Evolutionary conservation across 2,113 vertebrate genomes (phyloP).

Genomic region (Penelope pileata): DNA sequence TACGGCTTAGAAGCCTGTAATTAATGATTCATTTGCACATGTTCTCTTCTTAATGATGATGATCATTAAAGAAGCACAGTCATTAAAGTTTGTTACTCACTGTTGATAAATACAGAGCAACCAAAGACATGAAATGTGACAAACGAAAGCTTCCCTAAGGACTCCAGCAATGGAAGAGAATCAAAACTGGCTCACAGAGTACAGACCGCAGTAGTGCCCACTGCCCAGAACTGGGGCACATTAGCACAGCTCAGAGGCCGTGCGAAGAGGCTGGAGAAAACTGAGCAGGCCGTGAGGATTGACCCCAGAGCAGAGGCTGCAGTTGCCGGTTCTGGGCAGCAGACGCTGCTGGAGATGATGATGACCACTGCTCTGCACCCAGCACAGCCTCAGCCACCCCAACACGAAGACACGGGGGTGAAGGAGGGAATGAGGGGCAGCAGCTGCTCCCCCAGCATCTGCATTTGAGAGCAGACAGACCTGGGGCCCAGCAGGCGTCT

Average conservation of each 20-base stretch:
- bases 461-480: rapidly evolving
- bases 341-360: rapidly evolving
- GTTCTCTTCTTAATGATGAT: slow-evolving; percentile 5
- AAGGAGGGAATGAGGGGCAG: not conserved
- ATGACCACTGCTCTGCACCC: not conserved
- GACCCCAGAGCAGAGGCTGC: rapidly evolving
- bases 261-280: not conserved
- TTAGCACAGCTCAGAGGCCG: rapidly evolving
- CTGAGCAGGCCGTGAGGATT: not conserved
- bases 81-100: not conserved
- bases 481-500: no score
- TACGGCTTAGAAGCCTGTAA: slow-evolving; percentile 4
- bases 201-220: rapidly evolving
- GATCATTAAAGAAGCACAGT: slow-evolving; percentile 8
- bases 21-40: slow-evolving; percentile 49
- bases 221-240: rapidly evolving
- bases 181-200: rapidly evolving
- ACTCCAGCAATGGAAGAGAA: not conserved
- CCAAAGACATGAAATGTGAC: not conserved
- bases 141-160: not conserved
- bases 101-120: slow-evolving; percentile 29
- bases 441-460: not conserved
- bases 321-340: rapidly evolving
- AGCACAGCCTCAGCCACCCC: not conserved
- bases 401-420: not conserved